phyloP scores from a whole-genome alignment of 2,113 vertebrate genomes.

The Chionodraco myersi region DNA sequence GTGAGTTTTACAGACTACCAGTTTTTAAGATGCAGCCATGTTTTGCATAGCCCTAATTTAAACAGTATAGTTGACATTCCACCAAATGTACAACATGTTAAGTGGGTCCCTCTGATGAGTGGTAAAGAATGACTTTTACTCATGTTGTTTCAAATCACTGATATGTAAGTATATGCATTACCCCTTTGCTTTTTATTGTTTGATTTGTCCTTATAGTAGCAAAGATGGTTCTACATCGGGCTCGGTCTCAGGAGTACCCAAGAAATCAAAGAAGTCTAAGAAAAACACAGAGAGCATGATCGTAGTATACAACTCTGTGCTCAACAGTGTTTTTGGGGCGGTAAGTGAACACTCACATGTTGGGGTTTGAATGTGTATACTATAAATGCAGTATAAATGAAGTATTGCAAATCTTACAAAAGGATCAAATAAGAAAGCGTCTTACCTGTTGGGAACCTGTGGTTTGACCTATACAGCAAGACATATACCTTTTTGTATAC shows the following conservation, averaged over 20 bases:
- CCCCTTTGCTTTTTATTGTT: neutral
- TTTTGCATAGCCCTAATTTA: neutral
- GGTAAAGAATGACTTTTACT: neutral
- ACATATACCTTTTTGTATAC: neutral
- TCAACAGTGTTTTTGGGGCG: slow-evolving; percentile 82
- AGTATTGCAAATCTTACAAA: no score
- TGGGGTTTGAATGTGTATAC: neutral
- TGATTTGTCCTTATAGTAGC: slow-evolving; percentile 26
- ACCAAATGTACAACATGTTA: neutral
- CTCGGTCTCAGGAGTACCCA: slow-evolving; percentile 62
- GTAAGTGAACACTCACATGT: slow-evolving; percentile 45
- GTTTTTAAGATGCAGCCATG: neutral
- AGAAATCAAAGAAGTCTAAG: slow-evolving; percentile 77
- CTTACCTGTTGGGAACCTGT: neutral
- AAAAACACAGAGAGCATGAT: slow-evolving; percentile 74
- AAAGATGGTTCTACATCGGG: slow-evolving; percentile 58
- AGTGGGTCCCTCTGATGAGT: neutral
- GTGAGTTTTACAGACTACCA: slow-evolving; percentile 27
- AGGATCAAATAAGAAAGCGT: no score
- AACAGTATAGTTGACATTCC: neutral
- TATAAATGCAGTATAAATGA: no score
- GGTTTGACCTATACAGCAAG: neutral
- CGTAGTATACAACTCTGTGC: slow-evolving; percentile 81
- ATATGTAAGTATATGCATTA: neutral
- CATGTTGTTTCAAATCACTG: neutral